Evolutionary conservation across 1,140 invertebrate genomes (phyloP).

Genomic region (Hycleus cichorii): DNA sequence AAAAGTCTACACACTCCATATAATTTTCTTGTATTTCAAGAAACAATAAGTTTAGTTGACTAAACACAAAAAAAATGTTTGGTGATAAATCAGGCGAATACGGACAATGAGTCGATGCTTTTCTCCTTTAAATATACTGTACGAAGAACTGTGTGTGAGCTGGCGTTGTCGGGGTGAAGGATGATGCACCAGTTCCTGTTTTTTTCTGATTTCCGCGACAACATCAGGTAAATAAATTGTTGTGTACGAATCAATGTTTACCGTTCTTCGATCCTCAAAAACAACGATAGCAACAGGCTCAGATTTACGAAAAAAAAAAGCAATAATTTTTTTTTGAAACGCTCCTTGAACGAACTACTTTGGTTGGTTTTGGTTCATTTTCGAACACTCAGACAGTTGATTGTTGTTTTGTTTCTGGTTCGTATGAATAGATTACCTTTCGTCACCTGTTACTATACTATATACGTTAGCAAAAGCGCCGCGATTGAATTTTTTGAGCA

Average conservation of each 20-base stretch:
- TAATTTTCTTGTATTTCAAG: too few species aligned
- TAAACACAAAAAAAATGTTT: slow-evolving; percentile 11
- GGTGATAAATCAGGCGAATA: slow-evolving; percentile 37
- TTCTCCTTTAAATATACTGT: slow-evolving; percentile 28
- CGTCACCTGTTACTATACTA: slow-evolving; percentile 15
- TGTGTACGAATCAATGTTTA: background rate
- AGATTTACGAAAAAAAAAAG: slow-evolving; percentile 26
- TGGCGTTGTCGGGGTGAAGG: slow-evolving; percentile 32
- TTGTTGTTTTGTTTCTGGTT: slow-evolving; percentile 10
- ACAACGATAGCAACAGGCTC: slow-evolving; percentile 24
- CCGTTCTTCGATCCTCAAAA: background rate
- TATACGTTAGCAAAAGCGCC: slow-evolving; percentile 23
- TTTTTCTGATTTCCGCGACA: slow-evolving; percentile 18
- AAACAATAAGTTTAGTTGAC: background rate
- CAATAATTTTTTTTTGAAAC: slow-evolving; percentile 30
- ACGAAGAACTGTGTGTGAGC: slow-evolving; percentile 18
- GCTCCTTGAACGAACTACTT: slow-evolving; percentile 32
- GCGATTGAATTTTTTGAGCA: slow-evolving; percentile 19
- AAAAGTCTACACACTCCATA: too few species aligned
- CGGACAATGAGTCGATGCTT: slow-evolving; percentile 27
- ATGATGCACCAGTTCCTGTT: slow-evolving; percentile 23
- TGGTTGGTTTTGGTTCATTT: slow-evolving; percentile 36
- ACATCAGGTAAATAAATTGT: slow-evolving; percentile 25
- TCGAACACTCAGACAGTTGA: slow-evolving; percentile 18
- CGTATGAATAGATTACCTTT: slow-evolving; percentile 5